These are phyloP conservation scores for Brotogeris chrysoptera DNA, from an alignment of 2,797 vertebrate species.

Conservation along the genomic window DNA sequence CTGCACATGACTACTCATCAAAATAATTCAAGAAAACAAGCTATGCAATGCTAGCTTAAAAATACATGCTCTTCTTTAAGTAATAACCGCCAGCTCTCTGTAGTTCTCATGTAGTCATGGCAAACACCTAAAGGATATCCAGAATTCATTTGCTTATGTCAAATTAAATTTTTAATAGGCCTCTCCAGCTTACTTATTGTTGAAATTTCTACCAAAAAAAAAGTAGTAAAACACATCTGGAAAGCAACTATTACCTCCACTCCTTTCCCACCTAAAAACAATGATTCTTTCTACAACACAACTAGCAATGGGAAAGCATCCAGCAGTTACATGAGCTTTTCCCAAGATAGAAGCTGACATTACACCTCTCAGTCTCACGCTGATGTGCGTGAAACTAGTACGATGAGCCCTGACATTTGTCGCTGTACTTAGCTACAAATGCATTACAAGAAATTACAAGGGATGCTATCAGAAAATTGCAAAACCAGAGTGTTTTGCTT, in stretches of 20 bases:
- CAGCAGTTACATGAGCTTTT: not conserved
- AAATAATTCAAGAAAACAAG: not conserved
- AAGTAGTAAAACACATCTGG: not conserved
- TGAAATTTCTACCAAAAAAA: not conserved
- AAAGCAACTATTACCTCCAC: not conserved
- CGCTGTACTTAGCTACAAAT: constrained; percentile 56
- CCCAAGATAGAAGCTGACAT: constrained; percentile 38
- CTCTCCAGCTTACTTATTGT: not conserved
- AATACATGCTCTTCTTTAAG: not conserved
- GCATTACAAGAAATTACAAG: constrained; percentile 77
- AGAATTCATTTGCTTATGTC: not conserved
- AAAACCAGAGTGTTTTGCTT: constrained; percentile 77
- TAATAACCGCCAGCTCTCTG: not conserved
- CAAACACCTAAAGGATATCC: not conserved
- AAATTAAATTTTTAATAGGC: not conserved
- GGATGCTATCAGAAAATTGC: constrained; percentile 81
- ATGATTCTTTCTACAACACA: accelerated
- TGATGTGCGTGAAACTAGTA: constrained; percentile 12
- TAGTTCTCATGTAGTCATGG: not conserved
- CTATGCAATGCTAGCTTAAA: not conserved
- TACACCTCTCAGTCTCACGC: not conserved
- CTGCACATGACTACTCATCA: not conserved
- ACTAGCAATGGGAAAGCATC: not conserved
- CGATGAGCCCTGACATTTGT: constrained; percentile 66
- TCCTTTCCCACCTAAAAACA: not conserved